Conservation (phyloP, 2,113 vertebrate species). For the Stigmatopora nigra region DNA sequence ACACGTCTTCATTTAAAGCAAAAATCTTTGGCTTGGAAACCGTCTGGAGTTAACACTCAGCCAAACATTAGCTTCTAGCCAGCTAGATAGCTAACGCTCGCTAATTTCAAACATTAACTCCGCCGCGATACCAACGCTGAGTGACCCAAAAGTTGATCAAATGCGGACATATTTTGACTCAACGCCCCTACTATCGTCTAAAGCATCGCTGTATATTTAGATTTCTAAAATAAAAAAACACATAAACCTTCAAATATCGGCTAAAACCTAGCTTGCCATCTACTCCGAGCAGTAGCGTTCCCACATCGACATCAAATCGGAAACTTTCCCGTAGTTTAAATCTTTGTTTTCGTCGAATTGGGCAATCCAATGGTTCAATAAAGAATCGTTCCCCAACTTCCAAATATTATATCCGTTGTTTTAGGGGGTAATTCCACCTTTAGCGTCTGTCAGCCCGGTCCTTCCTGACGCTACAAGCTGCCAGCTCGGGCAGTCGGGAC, state of each 20-base stretch:
- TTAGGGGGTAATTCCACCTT: conserved; percentile 13
- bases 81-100: conserved; percentile 54
- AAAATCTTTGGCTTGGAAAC: conserved; percentile 50
- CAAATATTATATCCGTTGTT: neutral
- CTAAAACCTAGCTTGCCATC: conserved; percentile 54
- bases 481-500: conserved; percentile 56
- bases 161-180: neutral
- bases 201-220: neutral
- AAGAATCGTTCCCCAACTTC: conserved; percentile 13
- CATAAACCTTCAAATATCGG: conserved; percentile 21
- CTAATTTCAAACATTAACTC: conserved; percentile 34
- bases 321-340: conserved; percentile 40
- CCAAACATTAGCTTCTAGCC: conserved; percentile 49
- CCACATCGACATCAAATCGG: conserved; percentile 42
- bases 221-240: conserved; percentile 9
- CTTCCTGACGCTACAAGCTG: conserved; percentile 52
- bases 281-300: conserved; percentile 56
- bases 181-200: neutral
- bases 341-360: conserved; percentile 10
- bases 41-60: conserved; percentile 37
- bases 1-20: conserved; percentile 38
- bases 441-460: conserved; percentile 14
- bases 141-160: neutral
- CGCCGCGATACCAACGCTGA: conserved; percentile 9
- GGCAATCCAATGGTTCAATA: neutral